Base-by-base conservation (phyloP, 2,888 invertebrate genomes). In the Pseudococcus viburni region DNA sequence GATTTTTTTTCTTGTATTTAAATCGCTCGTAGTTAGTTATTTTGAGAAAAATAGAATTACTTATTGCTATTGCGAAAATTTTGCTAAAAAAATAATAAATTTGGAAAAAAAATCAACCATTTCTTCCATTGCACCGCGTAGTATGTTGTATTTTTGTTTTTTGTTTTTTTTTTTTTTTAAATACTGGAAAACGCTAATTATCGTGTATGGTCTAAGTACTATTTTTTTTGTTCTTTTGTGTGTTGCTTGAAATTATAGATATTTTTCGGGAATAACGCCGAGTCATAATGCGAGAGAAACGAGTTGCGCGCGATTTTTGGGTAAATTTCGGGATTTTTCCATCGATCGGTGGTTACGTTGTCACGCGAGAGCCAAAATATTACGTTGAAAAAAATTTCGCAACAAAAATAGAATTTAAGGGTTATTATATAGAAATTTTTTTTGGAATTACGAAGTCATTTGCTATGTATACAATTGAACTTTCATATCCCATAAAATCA, bases 401-500 rank as follows among this genome's bases (percentile, higher is more conserved):
- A 39, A 51, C 51, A 51, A 51, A 51, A 77, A 39, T 77, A 77
- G 77, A 77, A 77, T 77, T 68, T 77, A 77, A 77, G 77, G 77
- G 39, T 77, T 64, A 77, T 33, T 33, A 73, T 33, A 22, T 15
- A 64, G 19, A 64, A 51, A 51, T 15, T 15, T 51, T 64, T 15
- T 51, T 22, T 22, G 64, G 22, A 64, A 22, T 9, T 33, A 2
- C 3, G 5, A 64, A 22, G 22, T 64, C 22, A 64, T 64, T 64
- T 64, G 22, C 19, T 64, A 51, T 51, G 68, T 68, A 15, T 51
- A 51, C 51, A 51, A 46, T 51, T 33, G 51, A 77, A 77, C 77
- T 77, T 77, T 77, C 77, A 77, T 77, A 77, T 77, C 77, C 77
- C 77, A 77, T 77, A 39, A 77, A 77, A 77, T 77, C 77, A 77